Conservation (phyloP, 2,888 invertebrate genomes). For the Drosophila paranaensis region DNA sequence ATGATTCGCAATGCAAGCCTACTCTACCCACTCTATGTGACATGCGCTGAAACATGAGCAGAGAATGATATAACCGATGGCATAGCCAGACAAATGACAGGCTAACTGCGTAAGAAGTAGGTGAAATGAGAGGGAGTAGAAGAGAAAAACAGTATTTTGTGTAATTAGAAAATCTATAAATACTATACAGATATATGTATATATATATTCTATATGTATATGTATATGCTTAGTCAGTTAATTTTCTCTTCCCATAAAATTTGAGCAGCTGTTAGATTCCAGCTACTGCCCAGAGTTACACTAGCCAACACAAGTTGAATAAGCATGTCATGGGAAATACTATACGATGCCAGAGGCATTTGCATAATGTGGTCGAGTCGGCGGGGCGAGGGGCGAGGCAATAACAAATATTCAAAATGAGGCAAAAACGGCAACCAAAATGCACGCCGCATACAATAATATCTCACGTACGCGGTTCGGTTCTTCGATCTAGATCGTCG, state of each 20-base stretch:
- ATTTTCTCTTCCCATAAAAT: not conserved
- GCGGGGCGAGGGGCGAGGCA: not conserved
- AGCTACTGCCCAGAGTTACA: not conserved
- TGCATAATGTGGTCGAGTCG: conserved; percentile 39
- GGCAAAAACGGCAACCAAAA: conserved; percentile 31
- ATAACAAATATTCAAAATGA: conserved; percentile 35
- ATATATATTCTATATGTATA: no score
- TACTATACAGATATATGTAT: not conserved
- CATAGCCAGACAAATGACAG: conserved; percentile 8
- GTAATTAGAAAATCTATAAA: not conserved
- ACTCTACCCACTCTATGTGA: conserved; percentile 14
- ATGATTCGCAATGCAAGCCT: conserved; percentile 50
- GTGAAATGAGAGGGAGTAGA: no score
- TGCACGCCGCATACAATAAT: conserved; percentile 51
- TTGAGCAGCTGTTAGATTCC: not conserved
- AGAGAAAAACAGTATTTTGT: no score
- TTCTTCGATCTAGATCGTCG: conserved; percentile 46
- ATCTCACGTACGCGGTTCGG: conserved; percentile 70
- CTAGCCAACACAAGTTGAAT: conserved; percentile 21
- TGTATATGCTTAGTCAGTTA: no score
- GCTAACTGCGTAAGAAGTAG: not conserved
- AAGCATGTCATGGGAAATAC: conserved; percentile 40
- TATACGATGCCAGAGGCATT: conserved; percentile 20
- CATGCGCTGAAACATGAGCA: conserved; percentile 17
- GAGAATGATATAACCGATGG: conserved; percentile 21